Evolutionary conservation across 2,888 invertebrate genomes (phyloP).

Genomic region (Cacoxenus indagator): DNA sequence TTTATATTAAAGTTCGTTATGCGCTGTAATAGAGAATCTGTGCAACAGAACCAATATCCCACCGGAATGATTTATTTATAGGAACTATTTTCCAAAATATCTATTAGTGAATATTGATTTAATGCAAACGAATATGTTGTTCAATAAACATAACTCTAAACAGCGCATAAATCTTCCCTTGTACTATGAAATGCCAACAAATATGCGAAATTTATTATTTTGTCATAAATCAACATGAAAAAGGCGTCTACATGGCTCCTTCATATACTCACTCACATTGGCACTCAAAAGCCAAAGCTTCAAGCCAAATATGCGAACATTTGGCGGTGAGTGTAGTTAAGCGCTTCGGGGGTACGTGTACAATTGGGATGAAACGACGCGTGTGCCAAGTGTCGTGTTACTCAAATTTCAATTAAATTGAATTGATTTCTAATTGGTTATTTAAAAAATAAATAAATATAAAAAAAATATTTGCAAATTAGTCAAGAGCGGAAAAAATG

Average conservation of each 20-base stretch:
- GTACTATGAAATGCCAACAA: too few relatives aligned
- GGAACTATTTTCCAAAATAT: too few relatives aligned
- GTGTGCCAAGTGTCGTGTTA: background rate
- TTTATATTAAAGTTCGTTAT: too few relatives aligned
- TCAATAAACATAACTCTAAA: too few relatives aligned
- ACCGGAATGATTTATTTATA: too few relatives aligned
- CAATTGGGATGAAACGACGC: background rate
- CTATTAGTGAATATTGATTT: too few relatives aligned
- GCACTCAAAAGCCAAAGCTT: background rate
- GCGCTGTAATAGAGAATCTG: too few relatives aligned
- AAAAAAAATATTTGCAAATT: background rate
- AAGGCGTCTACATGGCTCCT: constrained; percentile 4
- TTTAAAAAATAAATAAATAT: background rate
- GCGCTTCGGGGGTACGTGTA: background rate
- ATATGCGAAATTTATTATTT: constrained; percentile 7
- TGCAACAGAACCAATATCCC: too few relatives aligned
- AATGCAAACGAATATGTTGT: too few relatives aligned
- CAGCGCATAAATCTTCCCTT: too few relatives aligned
- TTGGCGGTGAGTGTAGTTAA: constrained; percentile 1
- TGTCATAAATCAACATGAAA: background rate
- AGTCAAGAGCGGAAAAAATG: background rate
- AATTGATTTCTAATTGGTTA: constrained; percentile 3
- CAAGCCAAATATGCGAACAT: background rate
- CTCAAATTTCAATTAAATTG: constrained; percentile 15
- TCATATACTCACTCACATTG: background rate